Base-by-base conservation (phyloP, 2,888 invertebrate species). In the Melieria omissa region DNA sequence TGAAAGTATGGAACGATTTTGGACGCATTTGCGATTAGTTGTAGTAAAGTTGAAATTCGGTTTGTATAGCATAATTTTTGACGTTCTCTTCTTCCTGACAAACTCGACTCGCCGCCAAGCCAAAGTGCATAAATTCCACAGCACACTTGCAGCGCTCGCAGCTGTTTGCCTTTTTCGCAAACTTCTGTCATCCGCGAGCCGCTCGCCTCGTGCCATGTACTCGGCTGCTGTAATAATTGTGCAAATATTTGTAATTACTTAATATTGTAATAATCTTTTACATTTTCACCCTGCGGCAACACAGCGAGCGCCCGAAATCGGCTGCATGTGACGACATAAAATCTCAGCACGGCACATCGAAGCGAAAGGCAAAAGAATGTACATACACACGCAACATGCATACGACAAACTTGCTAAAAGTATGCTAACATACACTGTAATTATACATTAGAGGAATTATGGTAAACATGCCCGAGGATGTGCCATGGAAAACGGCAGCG, bases 361-460 rank as follows among this genome's bases (percentile, higher is more conserved):
- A 60, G 60, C 49, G 60, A 67, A 67, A 67, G 60, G 47, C 46
- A 69, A 70, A 70, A 47, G 55, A 64, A 12, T 44, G 60, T 52
- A 12, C 49, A 44, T 58, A 16, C 49, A 58, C 57, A 58, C 44
- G 4, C 5, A n/a, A 64, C 63, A 52, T 12, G 29, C 71, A 52
- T 29, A 57, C 61, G 44, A 42, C 45, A 69, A 42, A 62, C 49
- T 44, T 69, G 41, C 62, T 14, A 61, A 73, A 66, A 66, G 66
- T 66, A 74, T 68, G 42, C 52, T 62, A 57, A 52, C 3, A 12
- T 42, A 41, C 47, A 69, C 63, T 70, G 47, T 73, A 74, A 75
- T 80, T 81, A 77, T 80, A 80, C 82, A 83, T 79, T 81, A 78
- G 80, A 76, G 78, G 80, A 80, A 81, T 81, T 81, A 82, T 76